These are phyloP conservation scores for Heliconius himera DNA, from an alignment of 1,140 invertebrate species.

Conservation along the genomic window DNA sequence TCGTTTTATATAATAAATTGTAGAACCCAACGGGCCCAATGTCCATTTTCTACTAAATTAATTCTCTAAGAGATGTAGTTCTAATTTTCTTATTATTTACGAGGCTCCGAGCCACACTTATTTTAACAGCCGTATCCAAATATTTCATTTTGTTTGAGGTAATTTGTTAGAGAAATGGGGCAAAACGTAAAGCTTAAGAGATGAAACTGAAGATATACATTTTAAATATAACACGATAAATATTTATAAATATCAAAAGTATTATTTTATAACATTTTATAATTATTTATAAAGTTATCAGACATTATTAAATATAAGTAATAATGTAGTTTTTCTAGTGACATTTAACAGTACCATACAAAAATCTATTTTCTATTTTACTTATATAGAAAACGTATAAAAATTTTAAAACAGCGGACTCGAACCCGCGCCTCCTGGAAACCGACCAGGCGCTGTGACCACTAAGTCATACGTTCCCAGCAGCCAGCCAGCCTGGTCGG, in stretches of 20 bases:
- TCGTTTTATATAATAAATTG: constrained; percentile 7
- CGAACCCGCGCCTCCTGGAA: too few relatives aligned
- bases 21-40: constrained; percentile 15
- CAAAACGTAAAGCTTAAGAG: constrained; percentile 23
- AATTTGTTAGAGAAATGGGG: constrained; percentile 32
- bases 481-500: too few relatives aligned
- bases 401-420: too few relatives aligned
- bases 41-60: constrained; percentile 44
- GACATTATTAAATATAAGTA: not conserved
- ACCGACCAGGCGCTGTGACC: too few relatives aligned
- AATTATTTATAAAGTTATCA: not conserved
- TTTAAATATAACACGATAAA: not conserved
- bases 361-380: too few relatives aligned
- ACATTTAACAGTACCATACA: too few relatives aligned
- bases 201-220: constrained; percentile 19
- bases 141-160: constrained; percentile 33
- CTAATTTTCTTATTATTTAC: constrained; percentile 66
- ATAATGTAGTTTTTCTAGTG: too few relatives aligned
- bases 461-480: too few relatives aligned
- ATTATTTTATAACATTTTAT: too few relatives aligned
- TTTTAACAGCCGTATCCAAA: constrained; percentile 19
- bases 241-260: constrained; percentile 12
- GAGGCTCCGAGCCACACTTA: constrained; percentile 46
- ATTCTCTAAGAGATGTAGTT: constrained; percentile 41
- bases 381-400: too few relatives aligned